These are phyloP conservation scores for Zaprionus ornatus DNA, from an alignment of 1,140 invertebrate species.

Conservation along the genomic window DNA sequence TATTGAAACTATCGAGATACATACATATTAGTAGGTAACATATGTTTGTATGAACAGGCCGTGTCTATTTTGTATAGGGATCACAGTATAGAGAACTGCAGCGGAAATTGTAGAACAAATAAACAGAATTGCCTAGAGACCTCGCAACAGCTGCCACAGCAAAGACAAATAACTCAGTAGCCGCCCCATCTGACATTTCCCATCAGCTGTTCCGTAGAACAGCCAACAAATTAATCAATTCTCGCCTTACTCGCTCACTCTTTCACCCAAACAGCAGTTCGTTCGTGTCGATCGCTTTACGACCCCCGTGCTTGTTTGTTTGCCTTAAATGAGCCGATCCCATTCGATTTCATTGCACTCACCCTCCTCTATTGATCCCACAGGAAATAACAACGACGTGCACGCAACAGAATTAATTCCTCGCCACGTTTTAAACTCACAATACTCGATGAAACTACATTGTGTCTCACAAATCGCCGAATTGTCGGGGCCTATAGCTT, in stretches of 20 bases:
- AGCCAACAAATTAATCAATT: conserved; percentile 75
- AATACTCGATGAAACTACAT: conserved; percentile 20
- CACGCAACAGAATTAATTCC: conserved; percentile 51
- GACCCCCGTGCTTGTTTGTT: conserved; percentile 44
- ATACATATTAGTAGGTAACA: conserved; percentile 59
- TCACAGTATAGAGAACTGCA: conserved; percentile 7
- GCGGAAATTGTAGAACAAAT: conserved; percentile 63
- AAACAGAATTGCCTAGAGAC: conserved; percentile 46
- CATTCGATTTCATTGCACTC: conserved; percentile 33
- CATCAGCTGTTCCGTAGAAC: conserved; percentile 56
- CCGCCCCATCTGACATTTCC: conserved; percentile 59
- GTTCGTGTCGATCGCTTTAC: conserved; percentile 34
- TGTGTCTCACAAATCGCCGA: conserved; percentile 8
- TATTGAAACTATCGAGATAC: too few species aligned
- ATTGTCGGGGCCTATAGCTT: background rate
- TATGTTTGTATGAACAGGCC: conserved; percentile 31
- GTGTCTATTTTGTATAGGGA: background rate
- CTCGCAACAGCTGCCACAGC: conserved; percentile 60
- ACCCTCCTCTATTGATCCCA: conserved; percentile 32
- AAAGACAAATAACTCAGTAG: conserved; percentile 67
- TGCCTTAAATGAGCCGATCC: conserved; percentile 62
- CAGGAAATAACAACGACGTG: conserved; percentile 34
- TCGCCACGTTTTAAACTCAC: conserved; percentile 28
- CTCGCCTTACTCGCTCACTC: conserved; percentile 41
- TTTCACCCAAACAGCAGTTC: conserved; percentile 5